These are phyloP conservation scores for Drosophila meridionalis DNA, from an alignment of 2,888 invertebrate species.

Conservation along the genomic window DNA sequence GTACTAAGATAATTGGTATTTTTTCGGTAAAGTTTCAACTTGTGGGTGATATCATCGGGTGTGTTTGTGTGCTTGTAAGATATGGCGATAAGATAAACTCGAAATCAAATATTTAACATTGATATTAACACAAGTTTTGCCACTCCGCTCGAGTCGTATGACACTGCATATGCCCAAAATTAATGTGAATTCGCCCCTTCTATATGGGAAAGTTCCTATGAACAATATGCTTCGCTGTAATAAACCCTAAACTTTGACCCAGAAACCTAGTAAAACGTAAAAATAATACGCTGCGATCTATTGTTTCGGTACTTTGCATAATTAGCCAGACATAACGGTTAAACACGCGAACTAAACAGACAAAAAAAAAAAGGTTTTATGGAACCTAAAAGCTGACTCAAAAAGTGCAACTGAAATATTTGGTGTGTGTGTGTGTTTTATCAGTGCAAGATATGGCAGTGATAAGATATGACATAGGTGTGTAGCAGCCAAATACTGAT, in stretches of 20 bases:
- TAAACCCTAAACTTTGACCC: constrained; percentile 74
- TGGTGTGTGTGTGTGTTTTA: constrained; percentile 23
- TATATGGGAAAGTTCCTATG: constrained; percentile 8
- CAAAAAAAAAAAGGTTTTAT: neutral
- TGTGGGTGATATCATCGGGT: constrained; percentile 65
- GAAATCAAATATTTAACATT: constrained; percentile 76
- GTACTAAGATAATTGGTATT: constrained; percentile 12
- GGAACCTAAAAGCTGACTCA: constrained; percentile 1
- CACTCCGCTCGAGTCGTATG: constrained; percentile 46
- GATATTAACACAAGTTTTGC: constrained; percentile 76
- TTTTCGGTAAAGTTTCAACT: neutral
- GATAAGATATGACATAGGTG: constrained; percentile 52
- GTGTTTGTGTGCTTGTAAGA: constrained; percentile 37
- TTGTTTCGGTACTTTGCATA: constrained; percentile 20
- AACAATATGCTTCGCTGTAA: constrained; percentile 31
- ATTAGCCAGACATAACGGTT: constrained; percentile 27
- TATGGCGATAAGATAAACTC: constrained; percentile 76
- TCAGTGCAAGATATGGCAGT: constrained; percentile 41
- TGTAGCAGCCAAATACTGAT: constrained; percentile 12
- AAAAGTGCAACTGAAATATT: constrained; percentile 32
- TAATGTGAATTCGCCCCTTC: neutral
- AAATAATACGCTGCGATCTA: constrained; percentile 60
- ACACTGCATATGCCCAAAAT: neutral
- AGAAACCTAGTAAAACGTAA: constrained; percentile 73
- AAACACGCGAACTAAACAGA: constrained; percentile 32